phyloP scores from a whole-genome alignment of 2,797 vertebrate genomes.

The Chiroxiphia lanceolata region DNA sequence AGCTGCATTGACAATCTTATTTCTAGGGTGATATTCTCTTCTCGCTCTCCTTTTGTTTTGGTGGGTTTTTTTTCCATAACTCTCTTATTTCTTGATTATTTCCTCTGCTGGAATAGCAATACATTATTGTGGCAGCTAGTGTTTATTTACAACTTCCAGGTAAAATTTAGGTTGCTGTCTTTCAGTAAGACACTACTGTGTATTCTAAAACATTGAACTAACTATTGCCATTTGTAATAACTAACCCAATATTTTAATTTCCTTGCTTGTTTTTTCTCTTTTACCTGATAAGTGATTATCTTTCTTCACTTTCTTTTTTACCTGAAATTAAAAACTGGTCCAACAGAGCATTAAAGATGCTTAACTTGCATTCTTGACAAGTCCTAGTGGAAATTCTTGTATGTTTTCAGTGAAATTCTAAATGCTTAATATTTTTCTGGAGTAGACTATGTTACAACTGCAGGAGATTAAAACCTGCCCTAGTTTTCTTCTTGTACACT shows the following conservation, averaged over 20 bases:
- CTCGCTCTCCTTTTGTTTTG: not conserved
- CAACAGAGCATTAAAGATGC: not conserved
- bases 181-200: not conserved
- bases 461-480: not conserved
- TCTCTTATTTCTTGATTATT: not conserved
- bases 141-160: not conserved
- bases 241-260: not conserved
- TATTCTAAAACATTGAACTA: not conserved
- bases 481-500: not conserved
- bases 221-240: not conserved
- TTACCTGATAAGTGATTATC: not conserved
- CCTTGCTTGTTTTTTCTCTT: not conserved
- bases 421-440: not conserved
- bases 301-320: not conserved
- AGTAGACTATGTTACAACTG: not conserved
- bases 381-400: not conserved
- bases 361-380: not conserved
- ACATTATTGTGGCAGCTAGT: not conserved
- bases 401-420: not conserved
- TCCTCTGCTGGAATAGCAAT: not conserved
- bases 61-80: fast-evolving
- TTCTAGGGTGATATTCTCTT: not conserved
- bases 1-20: not conserved
- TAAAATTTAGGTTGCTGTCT: not conserved
- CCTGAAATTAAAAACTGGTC: not conserved